These are phyloP conservation scores for Conopomorpha cramerella DNA, from an alignment of 1,140 invertebrate species.

Conservation along the genomic window DNA sequence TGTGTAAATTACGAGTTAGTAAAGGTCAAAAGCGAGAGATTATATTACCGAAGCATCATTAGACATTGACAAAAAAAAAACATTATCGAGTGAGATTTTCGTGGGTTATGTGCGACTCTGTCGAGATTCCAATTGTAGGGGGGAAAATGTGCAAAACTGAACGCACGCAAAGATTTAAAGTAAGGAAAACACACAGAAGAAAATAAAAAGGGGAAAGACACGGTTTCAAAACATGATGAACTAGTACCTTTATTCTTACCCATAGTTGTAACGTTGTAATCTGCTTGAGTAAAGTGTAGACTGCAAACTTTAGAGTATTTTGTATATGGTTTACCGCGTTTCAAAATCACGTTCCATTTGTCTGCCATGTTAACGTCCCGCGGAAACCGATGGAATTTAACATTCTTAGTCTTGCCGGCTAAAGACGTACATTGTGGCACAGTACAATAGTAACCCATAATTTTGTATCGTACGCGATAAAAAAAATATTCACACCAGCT, in stretches of 20 bases:
- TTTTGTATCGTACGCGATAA: too few relatives aligned
- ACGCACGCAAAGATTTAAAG: too few relatives aligned
- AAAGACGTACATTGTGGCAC: conserved; percentile 54
- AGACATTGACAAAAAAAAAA: too few relatives aligned
- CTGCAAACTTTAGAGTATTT: conserved; percentile 55
- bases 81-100: too few relatives aligned
- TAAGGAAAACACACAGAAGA: conserved; percentile 1
- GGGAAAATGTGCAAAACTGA: too few relatives aligned
- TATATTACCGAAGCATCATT: too few relatives aligned
- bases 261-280: conserved; percentile 54
- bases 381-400: conserved; percentile 52
- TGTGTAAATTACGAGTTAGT: too few relatives aligned
- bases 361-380: conserved; percentile 35
- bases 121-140: too few relatives aligned
- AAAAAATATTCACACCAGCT: conserved; percentile 20
- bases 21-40: too few relatives aligned
- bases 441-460: conserved; percentile 57
- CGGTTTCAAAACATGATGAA: conserved; percentile 1
- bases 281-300: conserved; percentile 46
- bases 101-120: too few relatives aligned
- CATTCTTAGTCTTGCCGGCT: conserved; percentile 54
- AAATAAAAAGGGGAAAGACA: background rate
- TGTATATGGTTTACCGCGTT: conserved; percentile 42
- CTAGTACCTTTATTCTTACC: conserved; percentile 57
- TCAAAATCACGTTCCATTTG: conserved; percentile 46